Base-by-base conservation (phyloP, 2,797 vertebrate genomes). In the Coregonus suidteri region DNA sequence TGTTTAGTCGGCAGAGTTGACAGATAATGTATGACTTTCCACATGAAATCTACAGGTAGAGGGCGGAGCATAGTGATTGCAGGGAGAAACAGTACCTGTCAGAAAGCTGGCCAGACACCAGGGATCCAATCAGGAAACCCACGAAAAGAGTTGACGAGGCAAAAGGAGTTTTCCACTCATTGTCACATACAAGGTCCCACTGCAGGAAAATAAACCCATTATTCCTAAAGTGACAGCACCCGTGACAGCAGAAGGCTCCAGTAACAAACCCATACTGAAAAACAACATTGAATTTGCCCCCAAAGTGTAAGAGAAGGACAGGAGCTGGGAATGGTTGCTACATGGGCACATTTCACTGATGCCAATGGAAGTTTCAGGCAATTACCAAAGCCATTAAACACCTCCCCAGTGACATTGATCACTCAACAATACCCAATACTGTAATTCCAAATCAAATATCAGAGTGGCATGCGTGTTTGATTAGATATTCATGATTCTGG, bases 131-230 rank as follows among this genome's bases (percentile, higher is more conserved):
- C 6, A 98, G 94, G 74, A 96, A 97, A 0, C 97, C 97, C 77
- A 97, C 91, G 76, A 95, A 98, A 83, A 98, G 96, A 54, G 95
- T 91, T 0, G 97, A 98, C 67, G 96, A 94, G 54, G 96, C 95
- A 81, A 99, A 95, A 0, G 97, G 97, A 14, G 93, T 92, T 90
- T 95, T 98, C 97, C 97, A 99, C 86, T 97, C 91, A 0, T 96
- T 81, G 4, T 95, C 94, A 83, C 97, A 99, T 64, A 98, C 96
- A 77, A 99, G 93, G 85, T 95, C 91, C 96, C 96, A 98, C 97
- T 99, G 92, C 77, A 77, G 64, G 47, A 53, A 74, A 70, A 76
- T 5, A 75, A 0, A 1, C 3, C 1, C 72, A 18, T 78, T 2
- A 65, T 54, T 51, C 0, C 11, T 47, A 9, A 47, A 47, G 41